Base-by-base conservation (phyloP, 2,888 invertebrate genomes). In the Perizoma affinitatum region DNA sequence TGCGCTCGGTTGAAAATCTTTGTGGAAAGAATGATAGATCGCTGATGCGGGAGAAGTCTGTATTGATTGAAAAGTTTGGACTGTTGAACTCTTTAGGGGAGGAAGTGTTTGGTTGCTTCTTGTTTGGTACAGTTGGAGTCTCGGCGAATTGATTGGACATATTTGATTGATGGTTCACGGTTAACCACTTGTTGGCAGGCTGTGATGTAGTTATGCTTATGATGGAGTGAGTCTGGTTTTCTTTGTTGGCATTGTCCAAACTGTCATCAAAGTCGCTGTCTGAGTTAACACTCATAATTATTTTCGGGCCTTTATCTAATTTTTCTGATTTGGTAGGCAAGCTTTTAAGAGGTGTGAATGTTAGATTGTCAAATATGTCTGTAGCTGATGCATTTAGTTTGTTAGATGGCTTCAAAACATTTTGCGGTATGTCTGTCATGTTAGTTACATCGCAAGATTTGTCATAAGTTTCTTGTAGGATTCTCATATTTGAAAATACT, bases 61-160 rank as follows among this genome's bases (percentile, higher is more conserved):
- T 91, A 63, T 90, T 92, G 6, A 92, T 91, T 4, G 92, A 84
- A 70, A 92, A 92, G 67, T 92, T 91, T 0, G 89, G 90, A 63
- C 88, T 91, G 56, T 84, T 87, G 1, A 89, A 54, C 72, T 92
- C 91, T 70, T 87, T 91, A 5, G 92, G 92, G 0, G 92, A 92
- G 6, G 92, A 92, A 42, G 92, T 92, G 58, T 89, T 88, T 5
- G 91, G 92, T 51, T 90, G 86, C 68, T 90, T 91, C 63, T 90
- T 90, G 57, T 66, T 82, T 46, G 65, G 73, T 43, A 82, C 38
- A 33, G 65, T 69, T 4, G 86, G 83, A 5, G 84, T 84, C 64
- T 86, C 87, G 4, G 67, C 59, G 8, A 55, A 67, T 38, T 77
- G 74, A 50, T 62, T 75, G 4, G 80, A 78, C 4, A 71, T 58